phyloP scores from a whole-genome alignment of 1,140 invertebrate genomes.

The Oryzaephilus surinamensis region DNA sequence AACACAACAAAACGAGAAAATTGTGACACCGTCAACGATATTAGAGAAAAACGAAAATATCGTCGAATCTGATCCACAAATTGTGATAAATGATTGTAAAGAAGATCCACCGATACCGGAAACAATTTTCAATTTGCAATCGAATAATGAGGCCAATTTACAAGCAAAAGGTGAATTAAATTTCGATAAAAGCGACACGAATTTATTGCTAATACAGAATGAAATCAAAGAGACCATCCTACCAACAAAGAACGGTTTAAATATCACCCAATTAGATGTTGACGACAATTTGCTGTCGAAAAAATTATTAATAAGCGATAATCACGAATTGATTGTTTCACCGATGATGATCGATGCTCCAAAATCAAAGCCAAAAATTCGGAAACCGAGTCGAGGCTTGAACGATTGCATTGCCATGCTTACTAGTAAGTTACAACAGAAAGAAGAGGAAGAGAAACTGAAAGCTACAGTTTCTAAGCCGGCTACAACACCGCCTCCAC shows the following conservation, averaged over 20 bases:
- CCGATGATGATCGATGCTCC: no score
- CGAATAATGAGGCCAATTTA: slow-evolving; percentile 18
- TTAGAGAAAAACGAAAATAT: slow-evolving; percentile 16
- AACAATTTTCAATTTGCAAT: slow-evolving; percentile 19
- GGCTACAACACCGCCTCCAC: no score
- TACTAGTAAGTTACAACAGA: slow-evolving; percentile 39
- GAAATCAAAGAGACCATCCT: no score
- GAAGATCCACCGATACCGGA: slow-evolving; percentile 18
- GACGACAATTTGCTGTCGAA: no score
- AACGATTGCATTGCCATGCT: slow-evolving; percentile 46
- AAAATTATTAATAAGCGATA: no score
- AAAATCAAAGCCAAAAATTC: slow-evolving; percentile 33
- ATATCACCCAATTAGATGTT: no score
- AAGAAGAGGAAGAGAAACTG: no score
- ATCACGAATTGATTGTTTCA: no score
- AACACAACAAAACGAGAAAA: background rate
- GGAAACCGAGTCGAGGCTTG: slow-evolving; percentile 33
- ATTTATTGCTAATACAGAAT: background rate
- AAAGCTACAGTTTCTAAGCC: no score
- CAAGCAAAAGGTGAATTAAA: slow-evolving; percentile 18
- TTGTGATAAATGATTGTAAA: background rate
- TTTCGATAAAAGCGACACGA: background rate
- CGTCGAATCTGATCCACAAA: background rate
- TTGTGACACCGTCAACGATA: slow-evolving; percentile 12
- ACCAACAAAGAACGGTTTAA: no score